phyloP scores from a whole-genome alignment of 2,797 vertebrate genomes.

The Loris lydekkerianus region DNA sequence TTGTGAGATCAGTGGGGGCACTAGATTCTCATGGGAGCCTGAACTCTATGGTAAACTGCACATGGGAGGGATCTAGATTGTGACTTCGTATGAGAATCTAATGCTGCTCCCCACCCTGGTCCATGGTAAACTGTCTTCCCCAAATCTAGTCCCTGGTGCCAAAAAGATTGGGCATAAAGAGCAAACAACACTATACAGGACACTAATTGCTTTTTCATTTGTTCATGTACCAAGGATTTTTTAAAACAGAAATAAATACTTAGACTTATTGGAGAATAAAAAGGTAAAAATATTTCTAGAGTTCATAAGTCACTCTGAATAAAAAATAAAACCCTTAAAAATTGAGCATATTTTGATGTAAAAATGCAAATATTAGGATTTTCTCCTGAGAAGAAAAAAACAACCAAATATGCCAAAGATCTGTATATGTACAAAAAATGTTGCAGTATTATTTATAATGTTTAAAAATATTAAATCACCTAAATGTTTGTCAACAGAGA shows the following conservation, averaged over 20 bases:
- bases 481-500: constrained; percentile 27
- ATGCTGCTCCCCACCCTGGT: no score
- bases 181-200: not conserved
- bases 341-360: not conserved
- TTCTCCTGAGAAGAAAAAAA: constrained; percentile 20
- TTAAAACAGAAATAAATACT: constrained; percentile 37
- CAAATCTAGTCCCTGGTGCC: no score
- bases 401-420: constrained; percentile 20
- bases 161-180: not conserved
- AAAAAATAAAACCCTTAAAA: constrained; percentile 33
- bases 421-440: not conserved
- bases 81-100: no score
- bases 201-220: constrained; percentile 11
- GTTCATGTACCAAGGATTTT: not conserved
- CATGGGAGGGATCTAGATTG: no score
- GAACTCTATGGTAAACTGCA: no score
- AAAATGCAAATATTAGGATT: constrained; percentile 37
- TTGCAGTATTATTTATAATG: not conserved
- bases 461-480: constrained; percentile 41
- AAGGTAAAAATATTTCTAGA: constrained; percentile 30
- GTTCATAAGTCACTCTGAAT: not conserved
- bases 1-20: no score
- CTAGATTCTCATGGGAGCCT: no score
- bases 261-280: constrained; percentile 34
- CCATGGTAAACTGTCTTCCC: no score